phyloP scores from a whole-genome alignment of 2,113 vertebrate species.

The Baryphthengus martii region DNA sequence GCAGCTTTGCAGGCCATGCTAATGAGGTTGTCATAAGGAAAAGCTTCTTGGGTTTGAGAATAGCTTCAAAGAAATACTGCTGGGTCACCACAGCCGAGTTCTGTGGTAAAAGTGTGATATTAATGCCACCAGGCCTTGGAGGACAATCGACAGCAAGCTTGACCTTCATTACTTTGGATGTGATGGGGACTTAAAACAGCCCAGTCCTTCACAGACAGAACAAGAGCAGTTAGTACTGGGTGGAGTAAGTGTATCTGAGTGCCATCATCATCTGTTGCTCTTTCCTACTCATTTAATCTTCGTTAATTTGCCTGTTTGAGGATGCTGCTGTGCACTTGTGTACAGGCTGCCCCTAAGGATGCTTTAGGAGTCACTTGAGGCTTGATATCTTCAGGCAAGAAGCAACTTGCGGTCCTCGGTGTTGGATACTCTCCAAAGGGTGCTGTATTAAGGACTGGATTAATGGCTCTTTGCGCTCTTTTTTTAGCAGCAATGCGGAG shows the following conservation, averaged over 20 bases:
- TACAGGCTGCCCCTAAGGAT: background rate
- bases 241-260: background rate
- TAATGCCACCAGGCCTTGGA: background rate
- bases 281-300: background rate
- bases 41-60: background rate
- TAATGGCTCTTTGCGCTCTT: background rate
- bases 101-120: background rate
- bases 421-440: background rate
- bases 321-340: background rate
- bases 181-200: background rate
- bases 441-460: background rate
- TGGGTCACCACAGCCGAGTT: background rate
- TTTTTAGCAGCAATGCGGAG: background rate
- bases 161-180: background rate
- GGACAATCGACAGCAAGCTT: no score
- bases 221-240: background rate
- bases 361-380: background rate
- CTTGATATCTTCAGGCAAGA: background rate
- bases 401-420: background rate
- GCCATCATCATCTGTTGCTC: background rate
- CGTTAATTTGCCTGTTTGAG: background rate
- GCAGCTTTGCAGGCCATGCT: background rate
- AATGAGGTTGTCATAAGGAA: background rate
- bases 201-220: rapidly evolving
- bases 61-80: background rate